Base-by-base conservation (phyloP, 1,140 invertebrate species). In the Antheraea pernyi region DNA sequence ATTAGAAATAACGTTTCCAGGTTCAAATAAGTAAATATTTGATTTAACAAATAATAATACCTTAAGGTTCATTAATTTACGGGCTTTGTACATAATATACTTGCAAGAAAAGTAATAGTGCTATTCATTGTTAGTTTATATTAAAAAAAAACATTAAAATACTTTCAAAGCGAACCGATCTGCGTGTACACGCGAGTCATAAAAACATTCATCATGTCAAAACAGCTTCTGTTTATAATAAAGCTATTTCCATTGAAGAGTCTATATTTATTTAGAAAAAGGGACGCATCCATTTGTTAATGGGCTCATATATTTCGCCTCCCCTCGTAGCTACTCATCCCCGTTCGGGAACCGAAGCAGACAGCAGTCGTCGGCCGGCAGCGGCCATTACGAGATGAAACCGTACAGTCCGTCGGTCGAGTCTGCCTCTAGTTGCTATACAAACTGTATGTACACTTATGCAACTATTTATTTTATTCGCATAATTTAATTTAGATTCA, bases 301-400 rank as follows among this genome's bases (percentile, higher is more conserved):
- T 48, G 18, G 13, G 30, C 46, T 65, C n/a, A 16, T 59, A 61
- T n/a, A 39, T 30, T 37, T 42, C 68, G 53, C 63, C 7, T 53
- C 46, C 46, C 22, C 61, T 59, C 53, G 18, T 71, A 91, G 89
- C 69, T 91, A 91, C 36, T 83, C 89, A 8, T 89, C 89, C 8
- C 89, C 89, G 19, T 90, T 91, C 74, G 86, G 86, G 16, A 83
- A 83, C 62, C 71, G 88, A 30, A 87, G 84, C 53, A 79, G 83
- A n/a, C 85, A 89, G 19, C 86, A 85, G 39, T 88, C 85, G 6
- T 84, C 85, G 0, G 73, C 64, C 0, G 85, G 85, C 42, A 91
- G 87, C 65, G 87, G 89, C 68, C 86, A 91, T 74, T 91, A 91
- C 69, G 89, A 91, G 75, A 90, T 91, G 89, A 91, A 91, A 68